Conservation (phyloP, 2,113 vertebrate genomes). For the Forbesichthys agassizii region DNA sequence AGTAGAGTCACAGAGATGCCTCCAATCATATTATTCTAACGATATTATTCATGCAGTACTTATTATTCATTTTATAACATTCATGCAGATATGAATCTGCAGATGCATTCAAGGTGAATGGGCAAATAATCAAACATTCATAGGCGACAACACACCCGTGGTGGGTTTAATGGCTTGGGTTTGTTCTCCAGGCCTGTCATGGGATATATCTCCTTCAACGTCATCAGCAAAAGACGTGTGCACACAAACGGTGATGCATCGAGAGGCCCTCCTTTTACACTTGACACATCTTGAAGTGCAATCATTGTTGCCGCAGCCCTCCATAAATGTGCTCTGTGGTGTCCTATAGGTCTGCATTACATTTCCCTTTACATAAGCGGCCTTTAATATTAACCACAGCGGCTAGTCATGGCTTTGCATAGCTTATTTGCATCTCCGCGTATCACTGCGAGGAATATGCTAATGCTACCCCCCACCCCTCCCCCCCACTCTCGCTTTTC, state of each 20-base stretch:
- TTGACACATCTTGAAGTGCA: slow-evolving; percentile 18
- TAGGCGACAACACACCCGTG: slow-evolving; percentile 17
- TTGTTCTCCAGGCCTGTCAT: slow-evolving; percentile 23
- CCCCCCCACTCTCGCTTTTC: not conserved
- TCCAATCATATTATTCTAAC: slow-evolving; percentile 4
- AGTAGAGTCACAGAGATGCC: not conserved
- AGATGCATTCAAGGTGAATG: slow-evolving; percentile 10
- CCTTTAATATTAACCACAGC: slow-evolving; percentile 49
- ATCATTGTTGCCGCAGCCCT: slow-evolving; percentile 32
- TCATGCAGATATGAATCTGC: slow-evolving; percentile 29
- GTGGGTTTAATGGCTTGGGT: slow-evolving; percentile 14
- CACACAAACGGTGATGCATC: slow-evolving; percentile 18
- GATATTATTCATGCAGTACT: slow-evolving; percentile 23
- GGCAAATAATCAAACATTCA: slow-evolving; percentile 29
- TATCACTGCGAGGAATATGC: slow-evolving; percentile 63
- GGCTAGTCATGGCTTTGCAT: slow-evolving; percentile 34
- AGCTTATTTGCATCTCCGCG: slow-evolving; percentile 52
- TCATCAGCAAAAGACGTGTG: slow-evolving; percentile 36
- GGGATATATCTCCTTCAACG: slow-evolving; percentile 35
- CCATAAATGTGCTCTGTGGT: slow-evolving; percentile 24
- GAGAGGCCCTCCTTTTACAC: slow-evolving; percentile 19
- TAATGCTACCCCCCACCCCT: slow-evolving; percentile 49
- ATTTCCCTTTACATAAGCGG: slow-evolving; percentile 45
- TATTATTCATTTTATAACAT: slow-evolving; percentile 9
- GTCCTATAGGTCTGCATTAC: slow-evolving; percentile 31